Percentiles rank a stretch among this genome's conserved stretches.
These are phyloP conservation scores for Leptinotarsa juncta DNA, from an alignment of 2,888 invertebrate species.

Conservation along the genomic window DNA sequence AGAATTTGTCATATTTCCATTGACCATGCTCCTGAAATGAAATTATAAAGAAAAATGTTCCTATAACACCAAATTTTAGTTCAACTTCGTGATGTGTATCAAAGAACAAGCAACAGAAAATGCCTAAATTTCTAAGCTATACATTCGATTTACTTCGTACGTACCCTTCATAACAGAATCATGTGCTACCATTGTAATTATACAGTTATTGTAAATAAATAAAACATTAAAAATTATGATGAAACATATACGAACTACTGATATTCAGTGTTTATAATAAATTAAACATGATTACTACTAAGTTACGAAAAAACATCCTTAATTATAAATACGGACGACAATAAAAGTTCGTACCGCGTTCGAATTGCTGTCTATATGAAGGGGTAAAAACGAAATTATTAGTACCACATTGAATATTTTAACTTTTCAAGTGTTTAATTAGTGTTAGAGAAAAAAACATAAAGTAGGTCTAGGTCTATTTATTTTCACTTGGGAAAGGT, in stretches of 20 bases:
- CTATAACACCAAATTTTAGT: no score
- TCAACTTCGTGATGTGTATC: no score
- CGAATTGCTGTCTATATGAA: slow-evolving; percentile 18
- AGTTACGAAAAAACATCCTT: slow-evolving; percentile 21
- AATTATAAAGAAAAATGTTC: no score
- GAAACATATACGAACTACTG: slow-evolving; percentile 25
- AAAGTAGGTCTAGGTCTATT: not conserved
- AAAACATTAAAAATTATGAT: slow-evolving; percentile 31
- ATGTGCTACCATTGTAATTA: not conserved
- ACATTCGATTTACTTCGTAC: not conserved
- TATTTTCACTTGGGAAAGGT: slow-evolving; percentile 24
- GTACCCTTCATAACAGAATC: not conserved
- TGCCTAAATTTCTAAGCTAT: no score
- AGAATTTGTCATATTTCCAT: no score
- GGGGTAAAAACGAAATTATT: slow-evolving; percentile 6
- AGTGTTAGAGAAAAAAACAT: not conserved
- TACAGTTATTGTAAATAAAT: slow-evolving; percentile 21
- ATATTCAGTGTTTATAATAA: slow-evolving; percentile 36
- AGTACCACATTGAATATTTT: slow-evolving; percentile 15
- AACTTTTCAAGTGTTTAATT: slow-evolving; percentile 8
- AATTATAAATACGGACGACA: slow-evolving; percentile 35
- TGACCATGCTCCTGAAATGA: no score
- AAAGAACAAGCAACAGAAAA: no score
- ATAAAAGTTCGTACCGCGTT: slow-evolving; percentile 12
- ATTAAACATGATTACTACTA: slow-evolving; percentile 28